A percentile compares a stretch with the other conserved stretches of the same genome.
Evolutionary conservation across 1,140 invertebrate species (phyloP).

Genomic region (Drosophila malerkotliana): DNA sequence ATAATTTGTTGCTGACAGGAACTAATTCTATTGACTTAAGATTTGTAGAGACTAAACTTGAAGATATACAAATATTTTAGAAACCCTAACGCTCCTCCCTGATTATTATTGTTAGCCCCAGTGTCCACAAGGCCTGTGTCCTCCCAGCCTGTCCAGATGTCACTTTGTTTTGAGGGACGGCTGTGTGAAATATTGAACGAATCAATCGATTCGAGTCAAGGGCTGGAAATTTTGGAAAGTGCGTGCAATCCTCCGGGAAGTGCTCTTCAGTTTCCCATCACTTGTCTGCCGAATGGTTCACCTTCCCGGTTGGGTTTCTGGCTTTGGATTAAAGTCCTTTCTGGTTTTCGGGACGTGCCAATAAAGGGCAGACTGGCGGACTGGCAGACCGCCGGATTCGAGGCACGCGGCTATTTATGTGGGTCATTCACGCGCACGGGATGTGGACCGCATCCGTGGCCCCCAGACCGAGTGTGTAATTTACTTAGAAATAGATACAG

Average conservation of each 20-base stretch:
- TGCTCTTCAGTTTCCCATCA: background rate
- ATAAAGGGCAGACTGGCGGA: constrained; percentile 31
- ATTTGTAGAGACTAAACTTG: no score
- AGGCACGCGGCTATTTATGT: constrained; percentile 70
- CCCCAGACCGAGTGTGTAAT: constrained; percentile 41
- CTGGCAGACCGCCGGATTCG: constrained; percentile 9
- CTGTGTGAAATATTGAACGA: constrained; percentile 27
- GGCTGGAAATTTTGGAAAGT: background rate
- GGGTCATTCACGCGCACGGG: constrained; percentile 65
- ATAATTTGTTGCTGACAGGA: no score
- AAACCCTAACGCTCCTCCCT: no score
- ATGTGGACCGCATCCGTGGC: constrained; percentile 37
- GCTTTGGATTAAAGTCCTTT: background rate
- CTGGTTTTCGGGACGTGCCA: constrained; percentile 55
- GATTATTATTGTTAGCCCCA: background rate
- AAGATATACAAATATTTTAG: background rate
- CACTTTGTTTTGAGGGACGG: constrained; percentile 25
- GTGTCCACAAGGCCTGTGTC: background rate
- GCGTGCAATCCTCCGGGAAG: background rate
- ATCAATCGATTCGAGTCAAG: constrained; percentile 26
- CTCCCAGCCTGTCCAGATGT: constrained; percentile 27
- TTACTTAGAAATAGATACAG: constrained; percentile 73
- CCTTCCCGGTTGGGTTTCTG: background rate
- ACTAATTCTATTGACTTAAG: no score
- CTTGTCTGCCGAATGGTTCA: background rate